Percentiles rank a stretch among this genome's conserved stretches.
Conservation (phyloP, 1,140 invertebrate species). For the Brachystomella parvula region DNA sequence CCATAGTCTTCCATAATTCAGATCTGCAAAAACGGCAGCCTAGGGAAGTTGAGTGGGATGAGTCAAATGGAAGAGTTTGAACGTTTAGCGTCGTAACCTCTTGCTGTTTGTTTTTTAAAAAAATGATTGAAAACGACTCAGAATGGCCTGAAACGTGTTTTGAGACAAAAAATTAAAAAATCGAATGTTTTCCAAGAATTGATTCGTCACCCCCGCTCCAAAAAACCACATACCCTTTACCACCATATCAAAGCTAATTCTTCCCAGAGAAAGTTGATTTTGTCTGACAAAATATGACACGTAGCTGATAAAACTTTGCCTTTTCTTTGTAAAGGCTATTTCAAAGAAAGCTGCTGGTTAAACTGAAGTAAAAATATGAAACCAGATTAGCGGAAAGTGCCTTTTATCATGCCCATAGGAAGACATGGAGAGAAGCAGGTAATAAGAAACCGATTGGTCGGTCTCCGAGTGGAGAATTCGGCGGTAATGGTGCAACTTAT, state of each 20-base stretch:
- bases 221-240: too few species aligned
- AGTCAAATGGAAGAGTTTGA: too few species aligned
- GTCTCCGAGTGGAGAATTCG: background rate
- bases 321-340: background rate
- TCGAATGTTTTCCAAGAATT: too few species aligned
- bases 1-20: too few species aligned
- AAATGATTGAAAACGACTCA: background rate
- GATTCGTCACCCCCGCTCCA: too few species aligned
- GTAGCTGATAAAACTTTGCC: too few species aligned
- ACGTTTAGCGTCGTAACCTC: too few species aligned
- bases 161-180: too few species aligned
- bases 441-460: background rate
- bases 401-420: constrained; percentile 13
- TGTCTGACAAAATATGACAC: too few species aligned
- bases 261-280: too few species aligned
- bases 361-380: background rate
- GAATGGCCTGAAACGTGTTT: background rate
- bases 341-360: background rate
- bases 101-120: too few species aligned
- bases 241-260: too few species aligned
- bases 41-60: background rate
- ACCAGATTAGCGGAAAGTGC: constrained; percentile 23
- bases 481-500: constrained; percentile 4
- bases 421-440: background rate
- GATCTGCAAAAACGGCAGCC: background rate